Percentiles rank a stretch among this genome's conserved stretches.
Evolutionary conservation across 2,888 invertebrate genomes (phyloP).

Genomic region (Melanotus villosus): DNA sequence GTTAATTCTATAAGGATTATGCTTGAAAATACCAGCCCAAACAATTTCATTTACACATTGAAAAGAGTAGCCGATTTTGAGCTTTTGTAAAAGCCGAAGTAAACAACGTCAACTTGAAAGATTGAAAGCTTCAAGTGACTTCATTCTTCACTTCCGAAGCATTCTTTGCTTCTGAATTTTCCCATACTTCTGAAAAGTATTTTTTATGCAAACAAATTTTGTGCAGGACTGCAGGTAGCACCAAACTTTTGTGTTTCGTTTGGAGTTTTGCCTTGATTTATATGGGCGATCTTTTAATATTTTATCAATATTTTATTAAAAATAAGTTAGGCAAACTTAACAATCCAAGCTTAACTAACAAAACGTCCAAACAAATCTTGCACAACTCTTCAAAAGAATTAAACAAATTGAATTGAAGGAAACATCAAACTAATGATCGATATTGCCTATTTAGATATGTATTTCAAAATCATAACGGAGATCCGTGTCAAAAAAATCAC

Average conservation of each 20-base stretch:
- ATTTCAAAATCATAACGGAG: not conserved
- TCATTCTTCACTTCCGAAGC: conserved; percentile 12
- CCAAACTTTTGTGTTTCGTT: too few relatives aligned
- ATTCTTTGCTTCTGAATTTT: conserved; percentile 1
- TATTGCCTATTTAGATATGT: conserved; percentile 10
- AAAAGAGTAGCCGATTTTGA: conserved; percentile 13
- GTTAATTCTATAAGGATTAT: conserved; percentile 13
- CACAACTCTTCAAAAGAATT: too few relatives aligned
- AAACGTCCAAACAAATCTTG: too few relatives aligned
- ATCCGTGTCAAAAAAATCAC: conserved; percentile 14
- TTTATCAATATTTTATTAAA: too few relatives aligned
- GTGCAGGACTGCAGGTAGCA: not conserved
- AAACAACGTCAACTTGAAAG: conserved; percentile 36
- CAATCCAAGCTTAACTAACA: too few relatives aligned
- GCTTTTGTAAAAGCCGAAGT: conserved; percentile 16
- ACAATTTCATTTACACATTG: conserved; percentile 29
- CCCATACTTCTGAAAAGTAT: conserved; percentile 1
- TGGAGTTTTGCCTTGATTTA: too few relatives aligned
- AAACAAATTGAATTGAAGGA: too few relatives aligned
- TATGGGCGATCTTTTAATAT: too few relatives aligned
- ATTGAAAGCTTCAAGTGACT: conserved; percentile 39
- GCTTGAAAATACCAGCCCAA: not conserved
- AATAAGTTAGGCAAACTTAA: too few relatives aligned
- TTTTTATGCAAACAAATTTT: not conserved
- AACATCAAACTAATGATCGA: not conserved